phyloP scores from a whole-genome alignment of 2,797 vertebrate species.

The Tadarida brasiliensis region DNA sequence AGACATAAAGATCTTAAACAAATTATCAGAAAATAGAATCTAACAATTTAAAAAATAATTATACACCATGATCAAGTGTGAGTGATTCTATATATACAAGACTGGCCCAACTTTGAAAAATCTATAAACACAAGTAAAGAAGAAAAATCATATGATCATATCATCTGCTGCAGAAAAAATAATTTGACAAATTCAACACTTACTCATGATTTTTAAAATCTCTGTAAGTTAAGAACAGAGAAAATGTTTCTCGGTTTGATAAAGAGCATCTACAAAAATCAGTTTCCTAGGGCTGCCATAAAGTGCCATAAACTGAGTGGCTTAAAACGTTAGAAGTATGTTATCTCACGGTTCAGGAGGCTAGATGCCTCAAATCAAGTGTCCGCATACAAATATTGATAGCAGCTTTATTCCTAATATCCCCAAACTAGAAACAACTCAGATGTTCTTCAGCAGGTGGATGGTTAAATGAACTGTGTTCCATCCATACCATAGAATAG shows the following conservation, averaged over 20 bases:
- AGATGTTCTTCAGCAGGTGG: not conserved
- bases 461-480: not conserved
- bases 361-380: not conserved
- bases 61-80: not conserved
- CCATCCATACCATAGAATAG: not conserved
- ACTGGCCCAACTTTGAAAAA: not conserved
- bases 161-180: not conserved
- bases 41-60: not conserved
- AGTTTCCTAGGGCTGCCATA: not conserved
- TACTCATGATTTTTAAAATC: not conserved
- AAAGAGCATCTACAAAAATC: not conserved
- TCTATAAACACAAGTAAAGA: not conserved
- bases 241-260: not conserved
- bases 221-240: not conserved
- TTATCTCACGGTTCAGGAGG: not conserved
- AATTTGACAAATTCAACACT: not conserved
- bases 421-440: not conserved
- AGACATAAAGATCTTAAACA: not conserved
- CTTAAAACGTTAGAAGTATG: not conserved
- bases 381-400: not conserved
- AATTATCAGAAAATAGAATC: not conserved
- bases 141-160: not conserved
- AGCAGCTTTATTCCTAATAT: not conserved
- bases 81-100: not conserved
- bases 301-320: not conserved